These are phyloP conservation scores for Onthophagus taurus DNA, from an alignment of 1,140 invertebrate genomes.

Conservation along the genomic window DNA sequence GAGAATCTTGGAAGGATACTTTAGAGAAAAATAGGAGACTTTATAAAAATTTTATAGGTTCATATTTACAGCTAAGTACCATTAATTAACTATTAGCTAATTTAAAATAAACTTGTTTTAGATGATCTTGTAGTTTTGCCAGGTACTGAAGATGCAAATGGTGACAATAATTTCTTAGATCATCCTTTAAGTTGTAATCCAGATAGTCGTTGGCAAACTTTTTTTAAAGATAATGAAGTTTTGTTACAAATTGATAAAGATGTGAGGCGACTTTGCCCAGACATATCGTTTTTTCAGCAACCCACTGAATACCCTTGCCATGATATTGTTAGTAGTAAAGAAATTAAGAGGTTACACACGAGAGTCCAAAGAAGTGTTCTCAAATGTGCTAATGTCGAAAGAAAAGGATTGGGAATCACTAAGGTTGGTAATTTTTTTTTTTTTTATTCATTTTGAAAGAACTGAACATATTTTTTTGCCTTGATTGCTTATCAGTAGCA, in stretches of 20 bases:
- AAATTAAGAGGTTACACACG: conserved; percentile 71
- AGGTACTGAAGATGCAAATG: conserved; percentile 44
- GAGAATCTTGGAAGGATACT: conserved; percentile 52
- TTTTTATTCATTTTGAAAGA: conserved; percentile 2
- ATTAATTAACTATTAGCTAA: background rate
- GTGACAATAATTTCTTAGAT: conserved; percentile 53
- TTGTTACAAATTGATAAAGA: conserved; percentile 96
- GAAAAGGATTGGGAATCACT: conserved; percentile 78
- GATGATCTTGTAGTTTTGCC: conserved; percentile 77
- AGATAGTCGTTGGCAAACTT: conserved; percentile 86
- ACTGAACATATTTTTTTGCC: too few relatives aligned
- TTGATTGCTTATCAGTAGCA: conserved; percentile 31
- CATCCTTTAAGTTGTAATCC: conserved; percentile 92
- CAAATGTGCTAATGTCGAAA: conserved; percentile 78
- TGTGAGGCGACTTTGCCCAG: conserved; percentile 86
- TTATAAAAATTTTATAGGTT: conserved; percentile 77
- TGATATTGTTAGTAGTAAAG: conserved; percentile 62
- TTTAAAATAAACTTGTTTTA: conserved; percentile 32
- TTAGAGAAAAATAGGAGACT: conserved; percentile 61
- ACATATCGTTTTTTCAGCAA: conserved; percentile 95
- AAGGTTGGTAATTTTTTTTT: conserved; percentile 51
- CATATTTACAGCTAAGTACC: background rate
- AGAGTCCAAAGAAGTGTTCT: conserved; percentile 79
- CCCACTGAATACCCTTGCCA: conserved; percentile 78
- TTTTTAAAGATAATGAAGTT: conserved; percentile 95